These are phyloP conservation scores for Anguilla obscura DNA, from an alignment of 2,797 vertebrate species.

Conservation along the genomic window DNA sequence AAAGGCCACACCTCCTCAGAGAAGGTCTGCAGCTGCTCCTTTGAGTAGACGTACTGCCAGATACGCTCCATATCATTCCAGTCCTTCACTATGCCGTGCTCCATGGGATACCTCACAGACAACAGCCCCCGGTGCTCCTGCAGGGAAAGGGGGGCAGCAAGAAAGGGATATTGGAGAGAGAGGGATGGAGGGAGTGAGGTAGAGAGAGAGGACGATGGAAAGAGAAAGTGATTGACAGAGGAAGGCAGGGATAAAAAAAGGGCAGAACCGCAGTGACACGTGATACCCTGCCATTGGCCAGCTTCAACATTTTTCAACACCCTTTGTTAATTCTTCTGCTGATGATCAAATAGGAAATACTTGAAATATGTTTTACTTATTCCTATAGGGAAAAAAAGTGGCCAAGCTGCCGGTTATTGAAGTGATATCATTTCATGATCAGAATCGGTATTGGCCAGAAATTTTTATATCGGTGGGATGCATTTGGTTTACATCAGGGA, in stretches of 20 bases:
- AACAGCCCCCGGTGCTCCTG: constrained; percentile 86
- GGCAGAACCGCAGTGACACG: neutral
- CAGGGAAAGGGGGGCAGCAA: neutral
- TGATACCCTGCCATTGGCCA: neutral
- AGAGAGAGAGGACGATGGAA: neutral
- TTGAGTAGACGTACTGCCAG: constrained; percentile 92
- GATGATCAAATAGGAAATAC: too few species aligned
- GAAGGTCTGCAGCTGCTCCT: constrained; percentile 91
- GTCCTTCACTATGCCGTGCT: constrained; percentile 86
- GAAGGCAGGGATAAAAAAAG: neutral
- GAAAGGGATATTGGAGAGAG: neutral
- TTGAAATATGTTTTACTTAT: too few species aligned
- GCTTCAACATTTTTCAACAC: too few species aligned
- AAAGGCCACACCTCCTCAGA: constrained; percentile 79
- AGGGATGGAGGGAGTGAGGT: neutral
- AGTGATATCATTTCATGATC: too few species aligned
- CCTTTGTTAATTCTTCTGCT: too few species aligned
- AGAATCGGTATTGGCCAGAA: too few species aligned
- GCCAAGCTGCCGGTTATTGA: too few species aligned
- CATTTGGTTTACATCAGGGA: too few species aligned
- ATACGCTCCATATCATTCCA: constrained; percentile 94
- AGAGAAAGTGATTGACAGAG: neutral
- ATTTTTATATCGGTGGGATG: too few species aligned
- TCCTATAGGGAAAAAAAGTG: too few species aligned
- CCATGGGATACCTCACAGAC: constrained; percentile 87